Evolutionary conservation across 2,113 vertebrate species (phyloP), one percentile per base, ranked within the genome.

Genomic region (Pipra filicauda): DNA sequence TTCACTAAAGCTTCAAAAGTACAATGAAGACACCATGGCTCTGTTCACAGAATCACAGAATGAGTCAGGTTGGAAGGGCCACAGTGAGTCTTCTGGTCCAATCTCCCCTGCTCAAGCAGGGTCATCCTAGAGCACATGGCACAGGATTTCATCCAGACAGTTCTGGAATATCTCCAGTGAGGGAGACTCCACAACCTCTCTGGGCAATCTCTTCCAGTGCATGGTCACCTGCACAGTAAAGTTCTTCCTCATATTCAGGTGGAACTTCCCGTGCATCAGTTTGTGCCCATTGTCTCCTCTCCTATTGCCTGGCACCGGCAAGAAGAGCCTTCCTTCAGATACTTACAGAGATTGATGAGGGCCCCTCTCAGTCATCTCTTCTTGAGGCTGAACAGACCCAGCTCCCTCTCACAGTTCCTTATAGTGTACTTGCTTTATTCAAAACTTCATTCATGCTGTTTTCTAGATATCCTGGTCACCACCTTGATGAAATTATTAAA

Each of bases 211-310:
- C 2, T 41, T 70, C n/a, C 21, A 48, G 13, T 62, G 39, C 2
- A 0, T 3, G 3, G n/a, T 54, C n/a, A 61, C 23, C 5, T 1
- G 3, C n/a, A 46, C 13, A 48, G 11, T 62, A 22, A 69, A 52
- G 16, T 46, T 46, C 23, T 61, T 67, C 12, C 31, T 67, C 3
- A 4, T 18, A 0, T 31, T 69, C 54, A 35, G n/a, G 17, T 48
- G 21, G 39, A 22, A 48, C 20, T 69, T 17, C 8, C 15, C 75
- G 70, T 61, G 24, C 2, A 0, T 41, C 46, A 21, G 7, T 54
- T 4, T 83, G 62, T 62, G 48, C 21, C 21, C 0, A 0, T 30
- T 69, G 54, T 20, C n/a, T 48, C 62, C 46, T 54, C 20, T 26
- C 24, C n/a, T n/a, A 0, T 41, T 41, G 28, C 62, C 35, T n/a